Evolutionary conservation across 2,888 invertebrate genomes (phyloP), one percentile per base, ranked within the genome.

Genomic region (Xestia sexstrigata): DNA sequence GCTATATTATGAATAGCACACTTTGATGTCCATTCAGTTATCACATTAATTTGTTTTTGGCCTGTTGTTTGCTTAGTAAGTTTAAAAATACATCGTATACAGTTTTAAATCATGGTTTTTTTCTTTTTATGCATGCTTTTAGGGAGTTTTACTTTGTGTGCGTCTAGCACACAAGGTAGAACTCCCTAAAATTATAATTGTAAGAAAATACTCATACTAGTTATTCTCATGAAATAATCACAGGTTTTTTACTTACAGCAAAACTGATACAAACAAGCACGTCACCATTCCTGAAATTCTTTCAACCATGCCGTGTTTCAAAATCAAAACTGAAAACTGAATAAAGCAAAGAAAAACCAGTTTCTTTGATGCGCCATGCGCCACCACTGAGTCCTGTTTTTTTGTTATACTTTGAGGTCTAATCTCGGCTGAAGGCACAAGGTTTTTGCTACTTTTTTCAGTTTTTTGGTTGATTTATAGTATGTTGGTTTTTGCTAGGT

Each of bases 371-470:
- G 45, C 42, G 11, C n/a, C n/a, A 76, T 65, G 45, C 42, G 11
- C n/a, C n/a, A 11, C 20, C 13, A 6, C 45, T 23, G 26, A 17
- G 45, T 76, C 15, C 13, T 76, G 8, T 20, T 35, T 45, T 2
- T 58, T 63, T 63, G 45, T 76, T 6, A 15, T 9, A 26, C 39
- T 66, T 47, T 76, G 47, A 58, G 9, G 26, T 76, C 58, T 39
- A 67, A 77, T 58, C 23, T 77, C 23, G 17, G 26, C 26, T 35
- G 63, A 45, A 26, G 42, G 35, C 4, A 23, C 9, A 23, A 0
- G 7, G 3, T 65, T 76, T 39, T 26, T 26, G 47, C 45, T 39
- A 9, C 17, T 60, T 58, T 49, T n/a, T 6, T 49, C 30, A 58
- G 47, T 47, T 67, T 58, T 30, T 42, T 8, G 0, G 6, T 15